These are phyloP conservation scores for Leucoma salicis DNA, from an alignment of 2,888 invertebrate species.

Conservation along the genomic window DNA sequence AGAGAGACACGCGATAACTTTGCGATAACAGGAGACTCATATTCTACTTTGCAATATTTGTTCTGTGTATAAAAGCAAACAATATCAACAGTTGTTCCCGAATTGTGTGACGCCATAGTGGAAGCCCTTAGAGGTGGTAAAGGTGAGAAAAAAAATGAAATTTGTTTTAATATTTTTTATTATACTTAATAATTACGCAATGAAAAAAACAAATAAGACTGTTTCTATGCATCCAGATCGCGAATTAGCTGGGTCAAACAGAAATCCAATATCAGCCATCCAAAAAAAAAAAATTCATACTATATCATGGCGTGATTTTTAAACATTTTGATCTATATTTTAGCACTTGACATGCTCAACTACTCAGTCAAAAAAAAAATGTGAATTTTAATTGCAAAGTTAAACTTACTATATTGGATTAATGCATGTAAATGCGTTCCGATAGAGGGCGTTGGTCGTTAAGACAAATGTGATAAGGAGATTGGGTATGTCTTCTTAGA, in stretches of 20 bases:
- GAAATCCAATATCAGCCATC: too few relatives aligned
- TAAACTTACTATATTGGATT: too few relatives aligned
- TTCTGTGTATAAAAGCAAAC: conserved; percentile 16
- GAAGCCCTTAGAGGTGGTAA: conserved; percentile 9
- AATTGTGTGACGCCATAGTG: conserved; percentile 15
- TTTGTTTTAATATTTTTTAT: neutral
- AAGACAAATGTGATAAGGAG: too few relatives aligned
- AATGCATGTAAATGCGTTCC: too few relatives aligned
- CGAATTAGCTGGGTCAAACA: neutral
- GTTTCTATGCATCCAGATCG: neutral
- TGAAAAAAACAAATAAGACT: neutral
- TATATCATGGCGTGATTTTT: too few relatives aligned
- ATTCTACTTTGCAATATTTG: conserved; percentile 3
- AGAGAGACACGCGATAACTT: conserved; percentile 10
- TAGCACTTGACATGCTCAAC: too few relatives aligned
- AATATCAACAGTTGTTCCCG: conserved; percentile 14
- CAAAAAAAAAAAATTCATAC: too few relatives aligned
- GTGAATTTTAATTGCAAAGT: too few relatives aligned
- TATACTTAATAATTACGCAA: neutral
- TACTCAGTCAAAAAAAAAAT: too few relatives aligned
- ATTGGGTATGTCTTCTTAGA: too few relatives aligned
- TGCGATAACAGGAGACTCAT: conserved; percentile 9
- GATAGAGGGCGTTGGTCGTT: too few relatives aligned
- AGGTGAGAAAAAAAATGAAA: conserved; percentile 8
- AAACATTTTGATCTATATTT: too few relatives aligned